These are phyloP conservation scores for Mobula birostris DNA, from an alignment of 2,113 vertebrate species.

Conservation along the genomic window DNA sequence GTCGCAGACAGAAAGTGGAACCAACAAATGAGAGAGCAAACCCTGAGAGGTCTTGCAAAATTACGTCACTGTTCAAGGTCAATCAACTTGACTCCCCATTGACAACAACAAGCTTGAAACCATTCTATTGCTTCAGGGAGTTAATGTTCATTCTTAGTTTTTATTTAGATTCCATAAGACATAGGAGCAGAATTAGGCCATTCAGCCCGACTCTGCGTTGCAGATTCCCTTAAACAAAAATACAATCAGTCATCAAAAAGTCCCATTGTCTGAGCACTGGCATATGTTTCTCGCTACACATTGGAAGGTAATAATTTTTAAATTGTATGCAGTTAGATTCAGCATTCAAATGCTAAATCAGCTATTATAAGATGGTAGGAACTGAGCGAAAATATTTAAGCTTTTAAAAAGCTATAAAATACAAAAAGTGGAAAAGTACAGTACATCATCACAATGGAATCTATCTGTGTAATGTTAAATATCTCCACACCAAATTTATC, in stretches of 20 bases:
- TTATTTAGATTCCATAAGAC: no score
- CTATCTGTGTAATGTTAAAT: slow-evolving; percentile 26
- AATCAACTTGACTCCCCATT: background rate
- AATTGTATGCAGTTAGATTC: background rate
- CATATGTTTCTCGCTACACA: background rate
- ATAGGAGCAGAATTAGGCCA: no score
- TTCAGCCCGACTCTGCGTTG: no score
- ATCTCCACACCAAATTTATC: slow-evolving; percentile 6
- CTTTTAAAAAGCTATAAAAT: background rate
- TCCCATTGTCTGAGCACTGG: background rate
- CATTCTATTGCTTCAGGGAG: background rate
- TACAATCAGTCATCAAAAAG: background rate
- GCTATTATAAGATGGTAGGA: background rate
- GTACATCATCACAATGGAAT: slow-evolving; percentile 20
- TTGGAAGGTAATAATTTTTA: background rate
- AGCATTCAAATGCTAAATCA: background rate
- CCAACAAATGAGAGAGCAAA: background rate
- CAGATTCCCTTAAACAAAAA: background rate
- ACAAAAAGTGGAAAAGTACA: background rate
- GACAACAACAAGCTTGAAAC: background rate
- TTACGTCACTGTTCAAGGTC: background rate
- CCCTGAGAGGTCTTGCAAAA: background rate
- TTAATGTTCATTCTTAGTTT: background rate
- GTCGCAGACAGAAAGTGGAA: background rate
- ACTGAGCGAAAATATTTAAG: background rate